Conservation (phyloP, 2,797 vertebrate species). For the Chloroceryle inda region DNA sequence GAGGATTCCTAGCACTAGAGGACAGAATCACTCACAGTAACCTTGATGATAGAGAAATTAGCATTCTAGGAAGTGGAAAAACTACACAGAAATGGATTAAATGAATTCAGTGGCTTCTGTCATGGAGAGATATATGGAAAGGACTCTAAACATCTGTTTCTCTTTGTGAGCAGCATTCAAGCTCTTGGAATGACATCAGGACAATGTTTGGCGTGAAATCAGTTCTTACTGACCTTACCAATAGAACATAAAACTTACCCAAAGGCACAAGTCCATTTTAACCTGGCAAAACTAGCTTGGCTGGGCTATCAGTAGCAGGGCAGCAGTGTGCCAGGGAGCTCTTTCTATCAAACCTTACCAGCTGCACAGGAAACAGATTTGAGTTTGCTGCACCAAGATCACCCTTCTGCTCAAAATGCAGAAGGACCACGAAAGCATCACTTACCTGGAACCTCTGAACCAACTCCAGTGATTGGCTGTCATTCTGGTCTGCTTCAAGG, state of each 20-base stretch:
- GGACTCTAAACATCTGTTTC: neutral
- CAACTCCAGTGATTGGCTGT: slow-evolving; percentile 91
- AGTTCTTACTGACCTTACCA: neutral
- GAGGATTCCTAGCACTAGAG: neutral
- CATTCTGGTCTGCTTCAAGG: slow-evolving; percentile 97
- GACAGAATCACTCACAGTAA: neutral
- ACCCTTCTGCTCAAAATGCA: neutral
- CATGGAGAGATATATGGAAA: rapidly evolving
- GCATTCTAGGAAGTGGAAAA: neutral
- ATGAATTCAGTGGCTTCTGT: neutral
- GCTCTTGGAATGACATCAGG: neutral
- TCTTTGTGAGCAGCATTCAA: neutral
- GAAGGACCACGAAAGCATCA: neutral
- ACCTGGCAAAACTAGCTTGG: neutral
- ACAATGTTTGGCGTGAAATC: neutral
- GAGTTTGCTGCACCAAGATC: neutral
- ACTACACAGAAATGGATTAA: neutral
- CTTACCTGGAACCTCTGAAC: slow-evolving; percentile 96
- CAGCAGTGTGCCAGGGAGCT: neutral
- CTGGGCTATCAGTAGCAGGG: neutral
- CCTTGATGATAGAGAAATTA: neutral
- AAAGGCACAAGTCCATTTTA: neutral
- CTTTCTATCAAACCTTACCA: neutral
- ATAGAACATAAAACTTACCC: neutral
- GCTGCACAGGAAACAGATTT: neutral